A percentile compares a stretch with the other conserved stretches of the same genome.
Conservation (phyloP, 2,797 vertebrate species). For the Anguilla obscura region DNA sequence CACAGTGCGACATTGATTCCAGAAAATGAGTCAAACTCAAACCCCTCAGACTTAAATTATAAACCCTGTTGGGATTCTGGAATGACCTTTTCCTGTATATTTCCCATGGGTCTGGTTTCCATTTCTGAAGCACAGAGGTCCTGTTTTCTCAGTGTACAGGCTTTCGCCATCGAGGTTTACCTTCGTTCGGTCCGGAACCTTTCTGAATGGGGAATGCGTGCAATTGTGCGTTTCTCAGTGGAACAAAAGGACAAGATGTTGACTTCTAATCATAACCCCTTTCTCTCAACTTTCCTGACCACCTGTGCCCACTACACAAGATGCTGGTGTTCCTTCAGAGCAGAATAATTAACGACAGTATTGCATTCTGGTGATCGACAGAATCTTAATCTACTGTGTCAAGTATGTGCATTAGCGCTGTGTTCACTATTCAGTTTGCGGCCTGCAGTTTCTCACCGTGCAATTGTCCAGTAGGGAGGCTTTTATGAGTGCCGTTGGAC, state of each 20-base stretch:
- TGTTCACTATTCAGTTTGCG: not conserved
- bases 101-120: conserved; percentile 2
- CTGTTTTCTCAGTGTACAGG: not conserved
- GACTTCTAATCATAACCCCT: not conserved
- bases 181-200: not conserved
- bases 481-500: not conserved
- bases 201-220: not conserved
- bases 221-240: not conserved
- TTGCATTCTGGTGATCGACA: not conserved
- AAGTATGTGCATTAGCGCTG: not conserved
- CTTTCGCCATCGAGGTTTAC: not conserved
- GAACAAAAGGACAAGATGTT: not conserved
- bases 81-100: not conserved
- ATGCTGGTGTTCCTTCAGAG: not conserved
- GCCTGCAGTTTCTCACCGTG: not conserved
- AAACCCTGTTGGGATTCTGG: not conserved
- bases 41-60: not conserved
- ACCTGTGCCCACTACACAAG: not conserved
- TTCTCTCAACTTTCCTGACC: not conserved
- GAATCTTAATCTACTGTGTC: not conserved
- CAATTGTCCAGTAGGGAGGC: not conserved
- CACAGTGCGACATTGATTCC: too few relatives aligned
- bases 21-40: too few relatives aligned
- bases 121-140: not conserved
- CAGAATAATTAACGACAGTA: not conserved